phyloP scores from a whole-genome alignment of 2,797 vertebrate genomes.

The Cossypha heuglini region DNA sequence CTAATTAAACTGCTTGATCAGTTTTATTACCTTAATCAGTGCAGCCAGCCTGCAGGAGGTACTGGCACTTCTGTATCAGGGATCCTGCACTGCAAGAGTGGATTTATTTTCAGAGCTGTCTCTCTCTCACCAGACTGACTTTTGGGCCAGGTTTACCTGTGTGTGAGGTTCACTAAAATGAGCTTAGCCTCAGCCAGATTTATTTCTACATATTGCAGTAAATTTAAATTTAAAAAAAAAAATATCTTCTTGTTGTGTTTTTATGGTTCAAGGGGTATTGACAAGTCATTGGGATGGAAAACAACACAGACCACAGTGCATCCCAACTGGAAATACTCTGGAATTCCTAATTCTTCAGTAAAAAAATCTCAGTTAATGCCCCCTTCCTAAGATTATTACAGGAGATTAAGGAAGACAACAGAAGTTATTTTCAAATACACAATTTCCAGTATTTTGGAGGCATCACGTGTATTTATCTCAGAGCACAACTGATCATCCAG shows the following conservation, averaged over 20 bases:
- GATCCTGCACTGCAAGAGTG: constrained; percentile 67
- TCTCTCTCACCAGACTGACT: background rate
- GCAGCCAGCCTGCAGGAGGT: constrained; percentile 76
- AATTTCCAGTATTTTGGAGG: background rate
- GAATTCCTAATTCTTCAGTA: background rate
- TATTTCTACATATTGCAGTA: background rate
- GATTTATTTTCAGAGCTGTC: background rate
- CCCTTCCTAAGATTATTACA: background rate
- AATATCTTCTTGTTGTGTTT: background rate
- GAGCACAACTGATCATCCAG: background rate
- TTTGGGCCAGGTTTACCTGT: background rate
- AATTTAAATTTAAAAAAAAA: background rate
- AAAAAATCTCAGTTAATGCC: background rate
- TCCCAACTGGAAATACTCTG: background rate
- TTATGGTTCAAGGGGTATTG: background rate
- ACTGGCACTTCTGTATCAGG: constrained; percentile 67
- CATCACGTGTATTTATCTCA: background rate
- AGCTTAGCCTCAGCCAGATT: background rate
- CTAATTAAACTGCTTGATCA: constrained; percentile 55
- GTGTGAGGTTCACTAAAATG: background rate
- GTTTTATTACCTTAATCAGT: constrained; percentile 69
- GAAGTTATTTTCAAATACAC: background rate
- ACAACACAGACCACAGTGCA: background rate
- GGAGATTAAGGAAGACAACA: background rate
- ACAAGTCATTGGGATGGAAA: background rate